Evolutionary conservation across 2,888 invertebrate species (phyloP), one percentile per base, ranked within the genome.

Genomic region (Cantharis lateralis): DNA sequence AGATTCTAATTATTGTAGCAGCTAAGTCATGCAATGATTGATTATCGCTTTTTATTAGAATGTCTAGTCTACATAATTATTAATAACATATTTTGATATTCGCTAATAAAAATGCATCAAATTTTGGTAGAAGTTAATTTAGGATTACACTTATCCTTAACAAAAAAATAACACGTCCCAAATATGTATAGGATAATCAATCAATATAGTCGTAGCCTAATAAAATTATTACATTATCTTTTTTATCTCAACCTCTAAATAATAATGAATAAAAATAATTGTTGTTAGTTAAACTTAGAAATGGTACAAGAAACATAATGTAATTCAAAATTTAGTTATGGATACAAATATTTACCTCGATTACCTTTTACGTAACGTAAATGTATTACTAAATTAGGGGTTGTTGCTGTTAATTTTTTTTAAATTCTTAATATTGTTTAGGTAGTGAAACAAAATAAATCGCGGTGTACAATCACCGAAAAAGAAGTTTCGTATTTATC

Each of bases 181-280:
- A 48, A 48, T 32, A 20, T 0, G 3, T 20, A n/a, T n/a, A 48
- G 48, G n/a, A 48, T 48, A 48, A 48, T 48, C n/a, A 48, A 48
- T 48, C 48, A 48, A 48, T 48, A 48, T n/a, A n/a, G n/a, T 28
- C 10, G 3, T 28, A n/a, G 32, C n/a, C n/a, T 7, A 48, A 48
- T 48, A 48, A 48, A 48, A 48, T 13, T 48, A 24, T 71, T 62
- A 15, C 24, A 20, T n/a, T 73, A 73, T 73, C 73, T 68, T 24
- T 68, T 66, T 72, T 72, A 72, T 72, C 72, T 66, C 66, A 7
- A 68, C 62, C 62, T 24, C 18, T 28, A 48, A 68, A 73, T 73
- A 73, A 62, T 61, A 62, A 5, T 68, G 69, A 68, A 68, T 73
- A 73, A 62, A 7, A 15, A 26, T 73, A 68, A 69, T 69, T 5